Evolutionary conservation across 2,888 invertebrate species (phyloP), one percentile per base, ranked within the genome.

Genomic region (Drosophila merina): DNA sequence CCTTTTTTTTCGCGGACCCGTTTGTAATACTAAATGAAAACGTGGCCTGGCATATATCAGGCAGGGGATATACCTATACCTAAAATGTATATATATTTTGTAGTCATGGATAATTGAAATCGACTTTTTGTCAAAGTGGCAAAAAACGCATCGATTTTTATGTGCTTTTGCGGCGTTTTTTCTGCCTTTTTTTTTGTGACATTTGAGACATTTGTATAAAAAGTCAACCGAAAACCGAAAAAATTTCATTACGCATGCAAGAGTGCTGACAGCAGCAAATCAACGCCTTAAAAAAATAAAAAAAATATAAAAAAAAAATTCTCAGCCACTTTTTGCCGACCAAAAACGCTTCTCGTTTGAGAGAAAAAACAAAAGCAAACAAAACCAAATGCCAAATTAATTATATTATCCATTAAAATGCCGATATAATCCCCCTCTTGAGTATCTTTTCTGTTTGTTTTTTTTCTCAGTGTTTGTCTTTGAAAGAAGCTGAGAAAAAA

Each of bases 111-210:
- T 57, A 52, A 62, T 58, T 57, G 58, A 33, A 33, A 49, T 62
- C 42, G 42, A 49, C 44, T 59, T 59, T 60, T 55, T 62, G 56
- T 67, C 72, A 12, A 75, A 72, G 68, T 69, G 69, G 60, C 63
- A 74, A 76, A 74, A 71, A 76, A 74, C 60, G 57, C 74, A 77
- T 76, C 57, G 73, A 77, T 71, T 74, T 76, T 77, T 63, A 67
- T 76, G 55, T 62, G 68, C 58, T 36, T 36, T 31, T 76, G 64
- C 62, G 26, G 52, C 45, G 60, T 64, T 62, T 66, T 36, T 48
- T 42, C 47, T 72, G 20, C 20, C 20, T 47, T 36, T 48, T 58
- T 14, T 57, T 40, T 31, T 25, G 12, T 47, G 20, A 20, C 20
- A 20, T 20, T 20, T 20, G 20, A 20, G 20, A 30, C 14, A 45